These are phyloP conservation scores for Catharus bicknelli DNA, from an alignment of 2,113 vertebrate genomes.

Conservation along the genomic window DNA sequence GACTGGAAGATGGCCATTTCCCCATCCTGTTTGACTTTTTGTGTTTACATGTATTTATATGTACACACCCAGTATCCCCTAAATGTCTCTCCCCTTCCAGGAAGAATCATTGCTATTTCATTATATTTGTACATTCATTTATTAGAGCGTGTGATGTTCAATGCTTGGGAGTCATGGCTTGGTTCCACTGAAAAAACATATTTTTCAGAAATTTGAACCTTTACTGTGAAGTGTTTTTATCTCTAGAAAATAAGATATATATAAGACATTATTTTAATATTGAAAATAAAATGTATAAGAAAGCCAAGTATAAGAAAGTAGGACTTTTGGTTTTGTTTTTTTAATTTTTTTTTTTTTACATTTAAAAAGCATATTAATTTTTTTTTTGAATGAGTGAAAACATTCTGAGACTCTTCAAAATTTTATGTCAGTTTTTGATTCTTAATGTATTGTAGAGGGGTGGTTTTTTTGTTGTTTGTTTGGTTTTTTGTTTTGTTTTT, in stretches of 20 bases:
- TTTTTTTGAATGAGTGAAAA: background rate
- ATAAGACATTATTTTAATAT: background rate
- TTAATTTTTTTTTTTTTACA: background rate
- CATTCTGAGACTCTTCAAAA: background rate
- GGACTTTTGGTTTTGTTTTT: background rate
- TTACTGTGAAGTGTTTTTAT: background rate
- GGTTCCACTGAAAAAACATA: background rate
- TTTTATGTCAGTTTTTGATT: background rate
- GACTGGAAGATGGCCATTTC: background rate
- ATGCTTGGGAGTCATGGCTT: background rate
- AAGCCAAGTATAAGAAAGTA: background rate
- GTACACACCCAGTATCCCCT: too few species aligned
- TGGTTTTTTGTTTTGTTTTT: too few species aligned
- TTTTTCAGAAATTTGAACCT: background rate
- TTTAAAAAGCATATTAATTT: background rate
- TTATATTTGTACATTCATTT: background rate
- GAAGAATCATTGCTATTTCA: background rate
- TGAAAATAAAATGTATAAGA: background rate
- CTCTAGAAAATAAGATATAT: background rate
- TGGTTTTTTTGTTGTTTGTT: rapidly evolving
- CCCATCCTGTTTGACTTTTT: background rate
- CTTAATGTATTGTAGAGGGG: background rate
- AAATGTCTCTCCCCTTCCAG: background rate
- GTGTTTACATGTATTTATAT: background rate
- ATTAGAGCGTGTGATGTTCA: rapidly evolving